A percentile compares a stretch with the other conserved stretches of the same genome.
phyloP scores from a whole-genome alignment of 2,888 invertebrate species.

The Xestobium rufovillosum region DNA sequence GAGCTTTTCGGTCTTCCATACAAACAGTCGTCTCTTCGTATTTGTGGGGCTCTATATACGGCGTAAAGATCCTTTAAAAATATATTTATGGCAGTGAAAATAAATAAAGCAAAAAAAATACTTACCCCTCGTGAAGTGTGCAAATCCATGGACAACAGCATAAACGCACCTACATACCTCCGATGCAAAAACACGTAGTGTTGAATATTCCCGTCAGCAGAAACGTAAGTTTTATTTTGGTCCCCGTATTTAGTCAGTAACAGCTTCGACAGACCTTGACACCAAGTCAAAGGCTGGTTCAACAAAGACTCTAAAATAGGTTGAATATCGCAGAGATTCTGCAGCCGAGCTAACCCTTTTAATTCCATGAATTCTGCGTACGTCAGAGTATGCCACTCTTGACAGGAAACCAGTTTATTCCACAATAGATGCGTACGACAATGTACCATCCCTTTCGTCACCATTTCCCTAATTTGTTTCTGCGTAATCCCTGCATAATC shows the following conservation, averaged over 20 bases:
- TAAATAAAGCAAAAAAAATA: conserved; percentile 16
- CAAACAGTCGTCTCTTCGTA: conserved; percentile 43
- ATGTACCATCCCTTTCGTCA: conserved; percentile 54
- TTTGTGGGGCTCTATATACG: conserved; percentile 51
- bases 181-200: conserved; percentile 58
- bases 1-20: conserved; percentile 47
- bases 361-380: conserved; percentile 59
- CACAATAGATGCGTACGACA: conserved; percentile 64
- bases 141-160: conserved; percentile 56
- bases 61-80: conserved; percentile 51
- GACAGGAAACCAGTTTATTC: conserved; percentile 54
- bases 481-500: conserved; percentile 51
- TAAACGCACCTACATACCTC: conserved; percentile 55
- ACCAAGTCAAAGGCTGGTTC: conserved; percentile 57
- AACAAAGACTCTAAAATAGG: conserved; percentile 49
- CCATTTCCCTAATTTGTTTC: conserved; percentile 52
- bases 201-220: conserved; percentile 51
- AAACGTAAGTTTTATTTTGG: conserved; percentile 50
- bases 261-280: conserved; percentile 54
- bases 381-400: conserved; percentile 45
- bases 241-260: conserved; percentile 53
- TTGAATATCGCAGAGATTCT: conserved; percentile 53
- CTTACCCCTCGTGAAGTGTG: conserved; percentile 53
- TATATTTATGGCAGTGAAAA: no score
- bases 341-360: conserved; percentile 50